Evolutionary conservation across 2,888 invertebrate genomes (phyloP).

Genomic region (Danaus chrysippus): DNA sequence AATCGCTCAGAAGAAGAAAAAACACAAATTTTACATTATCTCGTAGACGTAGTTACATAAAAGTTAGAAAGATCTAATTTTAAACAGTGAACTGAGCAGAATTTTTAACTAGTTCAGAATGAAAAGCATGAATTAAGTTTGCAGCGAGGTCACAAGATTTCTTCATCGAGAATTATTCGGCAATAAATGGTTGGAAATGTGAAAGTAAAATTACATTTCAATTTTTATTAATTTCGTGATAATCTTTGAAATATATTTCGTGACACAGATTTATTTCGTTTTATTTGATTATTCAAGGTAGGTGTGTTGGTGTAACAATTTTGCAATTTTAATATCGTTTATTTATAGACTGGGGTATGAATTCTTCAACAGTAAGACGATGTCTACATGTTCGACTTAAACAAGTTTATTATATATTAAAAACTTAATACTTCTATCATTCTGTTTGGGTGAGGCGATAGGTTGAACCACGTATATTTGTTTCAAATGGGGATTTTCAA

Average conservation of each 20-base stretch:
- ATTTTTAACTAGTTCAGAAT: conserved; percentile 16
- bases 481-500: too few relatives aligned
- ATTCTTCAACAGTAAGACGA: too few relatives aligned
- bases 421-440: too few relatives aligned
- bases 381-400: too few relatives aligned
- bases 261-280: neutral
- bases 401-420: too few relatives aligned
- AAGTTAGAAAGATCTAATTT: conserved; percentile 12
- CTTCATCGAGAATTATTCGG: conserved; percentile 5
- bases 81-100: conserved; percentile 13
- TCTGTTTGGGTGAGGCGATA: too few relatives aligned
- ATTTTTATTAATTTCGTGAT: neutral
- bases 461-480: too few relatives aligned
- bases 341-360: too few relatives aligned
- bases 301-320: neutral
- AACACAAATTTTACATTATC: neutral
- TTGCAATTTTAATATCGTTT: too few relatives aligned
- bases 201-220: neutral
- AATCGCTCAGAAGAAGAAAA: neutral
- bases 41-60: neutral
- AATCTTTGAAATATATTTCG: neutral
- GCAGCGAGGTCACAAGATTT: conserved; percentile 1
- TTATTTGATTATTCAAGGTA: neutral
- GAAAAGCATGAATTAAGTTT: conserved; percentile 11
- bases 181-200: neutral